Base-by-base conservation (phyloP, 2,113 vertebrate genomes). In the Potamarius usumacintae region DNA sequence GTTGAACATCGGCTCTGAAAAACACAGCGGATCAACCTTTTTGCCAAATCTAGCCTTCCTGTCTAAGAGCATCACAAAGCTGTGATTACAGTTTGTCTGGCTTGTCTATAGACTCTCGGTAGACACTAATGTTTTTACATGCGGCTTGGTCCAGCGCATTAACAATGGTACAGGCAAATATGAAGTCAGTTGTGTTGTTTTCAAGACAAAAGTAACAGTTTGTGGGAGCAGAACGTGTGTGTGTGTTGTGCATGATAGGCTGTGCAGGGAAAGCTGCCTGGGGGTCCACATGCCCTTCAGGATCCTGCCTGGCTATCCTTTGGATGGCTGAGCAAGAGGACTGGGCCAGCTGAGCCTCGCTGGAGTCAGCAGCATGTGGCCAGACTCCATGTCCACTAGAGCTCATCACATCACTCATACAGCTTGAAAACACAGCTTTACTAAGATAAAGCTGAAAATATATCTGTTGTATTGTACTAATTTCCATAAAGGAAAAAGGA, bases 291-390 rank as follows among this genome's bases (percentile, higher is more conserved):
- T 79, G 76, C 84, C 89, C 85, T 86, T 76, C 72, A 86, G 84
- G 74, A 67, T 88, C 30, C 87, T 84, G 62, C 52, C 87, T 76
- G 80, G 60, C 30, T 67, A 69, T 77, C 85, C 78, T 86, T 80
- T 85, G 89, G 86, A 83, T 72, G 86, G 65, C 69, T 83, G 53
- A 88, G 62, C 77, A 85, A 86, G 79, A 63, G 69, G 72, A 86
- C 76, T 57, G 42, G 84, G 57, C 84, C 83, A 80, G 83, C 86
- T 89, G 84, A 88, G 81, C 65, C 87, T 86, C 50, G 71, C 69
- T 67, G 22, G 77, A 78, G 78, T 86, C 78, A 86, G 77, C 63
- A 81, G 52, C 63, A 80, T 67, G 85, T 67, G 58, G 52, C 18
- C 63, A n/a, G 83, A 50, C 72, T 62, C 58, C 74, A 53, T 60